A percentile compares a stretch with the other conserved stretches of the same genome.
phyloP scores from a whole-genome alignment of 1,140 invertebrate species.

The Hyles vespertilio region DNA sequence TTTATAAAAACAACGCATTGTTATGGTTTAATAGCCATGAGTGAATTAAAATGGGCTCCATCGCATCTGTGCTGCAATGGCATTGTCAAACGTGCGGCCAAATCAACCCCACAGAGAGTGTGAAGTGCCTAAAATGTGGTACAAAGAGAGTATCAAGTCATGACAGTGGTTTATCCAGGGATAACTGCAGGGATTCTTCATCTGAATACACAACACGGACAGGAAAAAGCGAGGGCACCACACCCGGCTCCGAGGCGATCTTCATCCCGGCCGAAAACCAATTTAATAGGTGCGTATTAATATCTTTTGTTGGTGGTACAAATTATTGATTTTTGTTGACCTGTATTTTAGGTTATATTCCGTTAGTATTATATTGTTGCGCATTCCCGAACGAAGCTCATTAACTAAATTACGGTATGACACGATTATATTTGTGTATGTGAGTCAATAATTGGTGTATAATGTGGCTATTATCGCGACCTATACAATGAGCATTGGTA shows the following conservation, averaged over 20 bases:
- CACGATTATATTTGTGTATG: constrained; percentile 35
- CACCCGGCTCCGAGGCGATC: constrained; percentile 59
- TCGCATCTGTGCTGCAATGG: constrained; percentile 93
- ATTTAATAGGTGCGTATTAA: constrained; percentile 61
- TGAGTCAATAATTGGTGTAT: constrained; percentile 52
- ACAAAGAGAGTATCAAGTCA: constrained; percentile 73
- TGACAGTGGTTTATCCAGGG: constrained; percentile 64
- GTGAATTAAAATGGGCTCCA: constrained; percentile 86
- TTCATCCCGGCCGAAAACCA: constrained; percentile 57
- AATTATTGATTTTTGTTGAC: constrained; percentile 71
- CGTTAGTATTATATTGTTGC: constrained; percentile 53
- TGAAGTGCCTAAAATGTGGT: constrained; percentile 88
- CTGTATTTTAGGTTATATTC: constrained; percentile 69
- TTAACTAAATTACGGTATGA: constrained; percentile 49
- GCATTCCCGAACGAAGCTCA: constrained; percentile 42
- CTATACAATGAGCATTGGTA: constrained; percentile 20
- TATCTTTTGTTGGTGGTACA: constrained; percentile 38
- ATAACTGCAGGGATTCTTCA: constrained; percentile 58
- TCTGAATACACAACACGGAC: constrained; percentile 56
- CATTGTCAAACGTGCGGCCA: constrained; percentile 89
- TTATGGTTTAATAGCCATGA: constrained; percentile 76
- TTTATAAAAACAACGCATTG: constrained; percentile 65
- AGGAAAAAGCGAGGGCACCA: constrained; percentile 63
- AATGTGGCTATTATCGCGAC: constrained; percentile 27
- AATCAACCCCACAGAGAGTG: constrained; percentile 89